Evolutionary conservation across 2,888 invertebrate species (phyloP).

Genomic region (Tiphia femorata): DNA sequence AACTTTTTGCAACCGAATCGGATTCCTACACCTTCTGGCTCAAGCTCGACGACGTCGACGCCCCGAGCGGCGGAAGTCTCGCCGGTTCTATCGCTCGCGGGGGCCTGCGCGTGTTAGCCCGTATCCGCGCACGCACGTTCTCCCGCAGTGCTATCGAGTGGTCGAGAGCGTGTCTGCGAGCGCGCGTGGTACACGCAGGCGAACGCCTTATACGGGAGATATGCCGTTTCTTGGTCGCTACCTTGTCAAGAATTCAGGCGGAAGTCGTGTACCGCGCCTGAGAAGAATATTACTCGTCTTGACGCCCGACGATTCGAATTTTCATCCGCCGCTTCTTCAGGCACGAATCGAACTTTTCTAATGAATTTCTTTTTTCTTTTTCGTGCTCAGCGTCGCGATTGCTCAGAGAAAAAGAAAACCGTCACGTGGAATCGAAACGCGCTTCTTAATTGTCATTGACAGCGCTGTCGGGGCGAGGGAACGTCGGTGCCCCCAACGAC

Average conservation of each 20-base stretch:
- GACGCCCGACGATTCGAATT: background rate
- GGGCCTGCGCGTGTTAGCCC: background rate
- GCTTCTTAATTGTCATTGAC: no score
- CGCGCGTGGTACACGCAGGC: constrained; percentile 10
- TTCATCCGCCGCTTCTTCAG: no score
- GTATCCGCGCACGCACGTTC: constrained; percentile 22
- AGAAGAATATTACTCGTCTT: background rate
- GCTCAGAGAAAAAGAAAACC: no score
- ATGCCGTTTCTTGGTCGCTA: constrained; percentile 32
- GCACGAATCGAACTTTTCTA: background rate
- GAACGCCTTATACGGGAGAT: constrained; percentile 2
- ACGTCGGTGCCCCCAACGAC: constrained; percentile 8
- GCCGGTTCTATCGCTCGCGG: constrained; percentile 28
- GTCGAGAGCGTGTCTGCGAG: background rate
- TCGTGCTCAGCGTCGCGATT: no score
- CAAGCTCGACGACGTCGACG: constrained; percentile 12
- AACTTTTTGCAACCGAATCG: constrained; percentile 43
- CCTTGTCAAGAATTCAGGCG: constrained; percentile 48
- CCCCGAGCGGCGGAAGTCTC: constrained; percentile 45
- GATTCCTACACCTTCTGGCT: constrained; percentile 42
- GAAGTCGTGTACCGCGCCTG: constrained; percentile 19
- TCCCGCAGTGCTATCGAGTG: background rate
- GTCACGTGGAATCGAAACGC: no score
- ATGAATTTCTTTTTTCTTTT: no score
- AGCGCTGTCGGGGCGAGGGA: no score